Conservation (phyloP, 1,140 invertebrate species). For the Sarcophaga bullata region DNA sequence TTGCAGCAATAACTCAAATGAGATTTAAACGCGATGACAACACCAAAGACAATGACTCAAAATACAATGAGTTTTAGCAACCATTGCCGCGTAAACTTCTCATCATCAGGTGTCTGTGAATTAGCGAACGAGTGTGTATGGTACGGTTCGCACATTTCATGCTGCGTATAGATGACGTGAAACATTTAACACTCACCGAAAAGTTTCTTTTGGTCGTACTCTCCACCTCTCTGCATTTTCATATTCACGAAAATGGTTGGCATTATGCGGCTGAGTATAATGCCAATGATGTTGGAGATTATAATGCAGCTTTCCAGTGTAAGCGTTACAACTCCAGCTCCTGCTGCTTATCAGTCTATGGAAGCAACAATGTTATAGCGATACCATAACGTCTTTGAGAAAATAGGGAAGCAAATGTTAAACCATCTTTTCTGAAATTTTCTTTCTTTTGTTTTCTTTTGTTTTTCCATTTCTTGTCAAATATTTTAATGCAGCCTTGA, state of each 20-base stretch:
- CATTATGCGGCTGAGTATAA: background rate
- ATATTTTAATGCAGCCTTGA: slow-evolving; percentile 15
- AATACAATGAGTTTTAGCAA: slow-evolving; percentile 17
- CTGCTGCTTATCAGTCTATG: background rate
- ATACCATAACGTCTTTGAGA: background rate
- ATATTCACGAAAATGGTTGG: too few relatives aligned
- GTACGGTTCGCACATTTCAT: too few relatives aligned
- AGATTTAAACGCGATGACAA: slow-evolving; percentile 56
- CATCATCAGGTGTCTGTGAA: too few relatives aligned
- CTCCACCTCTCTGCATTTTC: background rate
- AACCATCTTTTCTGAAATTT: background rate
- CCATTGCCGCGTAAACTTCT: background rate
- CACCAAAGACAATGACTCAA: slow-evolving; percentile 29
- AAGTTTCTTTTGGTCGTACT: background rate
- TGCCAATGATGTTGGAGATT: background rate
- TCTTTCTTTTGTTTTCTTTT: background rate
- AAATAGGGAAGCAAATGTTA: background rate
- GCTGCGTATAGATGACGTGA: background rate
- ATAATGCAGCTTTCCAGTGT: background rate
- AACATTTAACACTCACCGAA: background rate
- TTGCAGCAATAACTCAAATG: slow-evolving; percentile 66
- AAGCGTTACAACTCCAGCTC: background rate
- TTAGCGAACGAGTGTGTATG: background rate
- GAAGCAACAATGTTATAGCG: background rate
- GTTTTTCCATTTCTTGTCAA: slow-evolving; percentile 11